These are phyloP conservation scores for Helarctos malayanus DNA, from an alignment of 2,797 vertebrate genomes.

Conservation along the genomic window DNA sequence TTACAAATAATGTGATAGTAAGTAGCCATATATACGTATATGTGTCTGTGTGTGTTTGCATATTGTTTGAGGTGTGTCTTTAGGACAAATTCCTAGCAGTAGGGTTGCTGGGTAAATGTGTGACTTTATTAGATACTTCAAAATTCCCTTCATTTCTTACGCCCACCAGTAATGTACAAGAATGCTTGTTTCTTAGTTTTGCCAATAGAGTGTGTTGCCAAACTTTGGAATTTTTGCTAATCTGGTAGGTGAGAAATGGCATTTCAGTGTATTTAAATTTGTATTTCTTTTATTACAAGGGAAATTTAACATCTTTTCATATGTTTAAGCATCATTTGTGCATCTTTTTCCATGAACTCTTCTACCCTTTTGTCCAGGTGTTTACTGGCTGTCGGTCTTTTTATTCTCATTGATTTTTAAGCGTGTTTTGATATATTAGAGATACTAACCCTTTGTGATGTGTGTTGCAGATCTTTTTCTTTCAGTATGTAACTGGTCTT, in stretches of 20 bases:
- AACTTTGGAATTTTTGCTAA: background rate
- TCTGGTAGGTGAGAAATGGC: background rate
- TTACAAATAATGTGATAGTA: background rate
- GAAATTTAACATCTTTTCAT: constrained; percentile 1
- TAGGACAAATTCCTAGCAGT: background rate
- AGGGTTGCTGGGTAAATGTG: background rate
- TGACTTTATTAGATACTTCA: background rate
- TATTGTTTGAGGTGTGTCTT: background rate
- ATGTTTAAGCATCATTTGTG: background rate
- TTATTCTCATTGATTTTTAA: background rate
- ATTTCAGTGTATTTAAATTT: background rate
- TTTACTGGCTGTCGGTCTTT: background rate
- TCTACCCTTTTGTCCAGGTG: background rate
- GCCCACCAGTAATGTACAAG: background rate
- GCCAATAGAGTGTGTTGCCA: background rate
- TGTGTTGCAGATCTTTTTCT: background rate
- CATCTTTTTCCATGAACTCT: background rate
- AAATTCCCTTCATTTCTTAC: background rate
- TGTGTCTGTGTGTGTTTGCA: background rate
- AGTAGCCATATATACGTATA: background rate
- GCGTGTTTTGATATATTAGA: background rate
- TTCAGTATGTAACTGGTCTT: background rate
- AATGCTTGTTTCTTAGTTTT: background rate
- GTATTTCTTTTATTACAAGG: background rate
- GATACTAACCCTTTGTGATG: background rate